These are phyloP conservation scores for Sitta europaea DNA, from an alignment of 2,113 vertebrate species.

Conservation along the genomic window DNA sequence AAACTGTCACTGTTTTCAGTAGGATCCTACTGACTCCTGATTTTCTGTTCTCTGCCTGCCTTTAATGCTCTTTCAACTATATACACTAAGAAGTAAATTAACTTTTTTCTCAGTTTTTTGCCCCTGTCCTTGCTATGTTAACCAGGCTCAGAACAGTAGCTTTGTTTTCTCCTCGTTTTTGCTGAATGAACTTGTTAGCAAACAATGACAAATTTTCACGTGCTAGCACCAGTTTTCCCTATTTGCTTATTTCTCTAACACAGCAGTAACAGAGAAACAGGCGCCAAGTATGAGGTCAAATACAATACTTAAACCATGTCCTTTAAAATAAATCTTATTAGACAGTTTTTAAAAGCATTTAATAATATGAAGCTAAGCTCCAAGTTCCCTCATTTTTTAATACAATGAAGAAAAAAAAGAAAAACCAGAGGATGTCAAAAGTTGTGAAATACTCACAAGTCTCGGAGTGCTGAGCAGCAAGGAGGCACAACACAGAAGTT, in stretches of 20 bases:
- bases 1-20: background rate
- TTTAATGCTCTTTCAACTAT: background rate
- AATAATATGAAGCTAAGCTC: background rate
- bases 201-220: background rate
- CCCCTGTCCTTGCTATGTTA: background rate
- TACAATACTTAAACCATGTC: background rate
- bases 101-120: background rate
- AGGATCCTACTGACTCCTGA: background rate
- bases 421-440: background rate
- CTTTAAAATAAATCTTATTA: background rate
- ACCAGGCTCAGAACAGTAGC: background rate
- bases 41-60: background rate
- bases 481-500: background rate
- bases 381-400: background rate
- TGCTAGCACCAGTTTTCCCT: background rate
- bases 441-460: conserved; percentile 44
- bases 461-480: background rate
- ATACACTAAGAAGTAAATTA: background rate
- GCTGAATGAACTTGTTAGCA: background rate
- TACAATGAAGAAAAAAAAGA: background rate
- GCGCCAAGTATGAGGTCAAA: background rate
- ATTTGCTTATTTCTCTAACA: background rate
- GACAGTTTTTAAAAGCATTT: background rate
- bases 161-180: background rate
- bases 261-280: background rate